These are phyloP conservation scores for Aphidoletes aphidimyza DNA, from an alignment of 2,888 invertebrate species.

Conservation along the genomic window DNA sequence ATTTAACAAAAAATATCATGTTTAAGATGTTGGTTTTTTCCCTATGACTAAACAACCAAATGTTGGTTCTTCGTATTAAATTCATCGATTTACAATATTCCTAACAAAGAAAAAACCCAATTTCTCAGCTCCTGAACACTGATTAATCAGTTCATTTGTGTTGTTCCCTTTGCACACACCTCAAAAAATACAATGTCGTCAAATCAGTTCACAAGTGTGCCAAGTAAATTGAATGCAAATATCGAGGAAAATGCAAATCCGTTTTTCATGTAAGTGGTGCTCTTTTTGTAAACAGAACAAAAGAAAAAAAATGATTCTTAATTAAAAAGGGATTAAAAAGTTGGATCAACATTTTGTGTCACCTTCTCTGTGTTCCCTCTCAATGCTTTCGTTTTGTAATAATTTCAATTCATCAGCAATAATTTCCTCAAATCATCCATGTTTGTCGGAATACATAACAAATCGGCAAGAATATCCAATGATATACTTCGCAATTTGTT, in stretches of 20 bases:
- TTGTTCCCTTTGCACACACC: neutral
- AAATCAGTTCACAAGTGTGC: neutral
- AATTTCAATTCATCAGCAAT: too few species aligned
- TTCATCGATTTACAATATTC: neutral
- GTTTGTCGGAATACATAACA: neutral
- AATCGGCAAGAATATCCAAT: neutral
- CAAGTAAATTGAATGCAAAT: neutral
- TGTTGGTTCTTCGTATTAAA: neutral
- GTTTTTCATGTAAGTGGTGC: neutral
- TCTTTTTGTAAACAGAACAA: neutral
- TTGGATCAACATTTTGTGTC: too few species aligned
- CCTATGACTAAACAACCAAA: neutral
- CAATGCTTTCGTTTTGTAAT: too few species aligned
- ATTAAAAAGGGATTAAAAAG: too few species aligned
- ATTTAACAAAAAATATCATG: too few species aligned
- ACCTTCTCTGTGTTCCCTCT: too few species aligned
- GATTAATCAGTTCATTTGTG: neutral
- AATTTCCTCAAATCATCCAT: neutral
- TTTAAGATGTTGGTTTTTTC: neutral
- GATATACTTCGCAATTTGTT: neutral
- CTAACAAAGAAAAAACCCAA: too few species aligned
- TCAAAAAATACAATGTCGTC: neutral
- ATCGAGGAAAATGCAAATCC: neutral
- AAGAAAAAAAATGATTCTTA: too few species aligned
- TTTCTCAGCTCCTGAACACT: neutral